A percentile compares a stretch with the other conserved stretches of the same genome.
Conservation (phyloP, 2,797 vertebrate genomes). For the Neomorphus geoffroyi region DNA sequence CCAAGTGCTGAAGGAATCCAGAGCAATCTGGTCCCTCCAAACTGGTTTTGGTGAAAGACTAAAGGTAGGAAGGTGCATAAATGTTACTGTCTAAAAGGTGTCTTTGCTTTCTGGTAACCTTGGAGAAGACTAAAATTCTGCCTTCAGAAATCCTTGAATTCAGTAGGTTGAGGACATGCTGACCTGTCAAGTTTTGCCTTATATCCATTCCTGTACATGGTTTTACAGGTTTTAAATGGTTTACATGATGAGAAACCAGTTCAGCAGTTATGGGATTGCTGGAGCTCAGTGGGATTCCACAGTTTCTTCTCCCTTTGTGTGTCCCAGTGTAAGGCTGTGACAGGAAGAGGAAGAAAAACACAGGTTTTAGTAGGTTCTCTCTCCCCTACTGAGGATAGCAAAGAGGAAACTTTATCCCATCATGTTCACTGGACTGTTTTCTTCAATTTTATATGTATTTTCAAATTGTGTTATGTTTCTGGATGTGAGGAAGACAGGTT, state of each 20-base stretch:
- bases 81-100: background rate
- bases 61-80: background rate
- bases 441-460: background rate
- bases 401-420: background rate
- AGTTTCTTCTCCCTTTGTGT: background rate
- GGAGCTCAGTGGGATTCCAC: background rate
- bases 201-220: fast-evolving
- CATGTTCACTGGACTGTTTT: background rate
- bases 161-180: background rate
- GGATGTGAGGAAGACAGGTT: background rate
- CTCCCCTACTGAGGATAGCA: fast-evolving
- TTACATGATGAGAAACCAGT: background rate
- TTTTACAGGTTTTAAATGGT: no score
- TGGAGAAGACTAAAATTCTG: background rate
- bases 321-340: background rate
- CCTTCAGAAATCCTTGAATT: background rate
- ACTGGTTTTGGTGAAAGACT: background rate
- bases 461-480: background rate
- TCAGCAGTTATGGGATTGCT: background rate
- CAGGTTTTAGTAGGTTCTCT: background rate
- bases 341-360: background rate
- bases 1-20: background rate
- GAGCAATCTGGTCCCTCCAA: conserved; percentile 18
- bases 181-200: background rate
- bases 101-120: background rate